A percentile compares a stretch with the other conserved stretches of the same genome.
These are phyloP conservation scores for Paramacrobiotus metropolitanus DNA, from an alignment of 1,140 invertebrate species.

Conservation along the genomic window DNA sequence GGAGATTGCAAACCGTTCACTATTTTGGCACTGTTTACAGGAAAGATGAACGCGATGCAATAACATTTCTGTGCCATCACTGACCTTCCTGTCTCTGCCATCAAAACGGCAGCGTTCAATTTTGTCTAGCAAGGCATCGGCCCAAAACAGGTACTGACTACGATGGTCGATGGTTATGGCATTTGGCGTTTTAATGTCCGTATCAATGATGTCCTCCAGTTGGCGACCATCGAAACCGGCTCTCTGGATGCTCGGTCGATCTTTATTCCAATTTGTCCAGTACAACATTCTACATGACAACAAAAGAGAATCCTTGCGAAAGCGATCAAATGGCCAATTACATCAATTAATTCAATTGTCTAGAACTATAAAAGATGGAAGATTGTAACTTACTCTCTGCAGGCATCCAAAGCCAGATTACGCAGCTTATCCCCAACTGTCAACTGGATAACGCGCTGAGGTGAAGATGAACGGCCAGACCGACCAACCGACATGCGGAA, in stretches of 20 bases:
- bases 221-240: conserved; percentile 37
- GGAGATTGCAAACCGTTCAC: too few relatives aligned
- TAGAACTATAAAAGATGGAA: too few relatives aligned
- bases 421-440: conserved; percentile 45
- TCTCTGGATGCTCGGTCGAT: conserved; percentile 41
- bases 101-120: conserved; percentile 28
- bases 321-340: conserved; percentile 40
- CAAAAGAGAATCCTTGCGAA: not conserved
- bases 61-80: too few relatives aligned
- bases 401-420: conserved; percentile 36
- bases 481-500: conserved; percentile 24
- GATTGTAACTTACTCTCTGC: too few relatives aligned
- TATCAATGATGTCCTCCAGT: conserved; percentile 40
- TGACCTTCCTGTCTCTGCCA: conserved; percentile 21
- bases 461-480: conserved; percentile 9
- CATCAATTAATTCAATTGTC: too few relatives aligned
- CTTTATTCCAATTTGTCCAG: conserved; percentile 58
- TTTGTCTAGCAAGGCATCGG: conserved; percentile 28
- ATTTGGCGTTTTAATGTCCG: conserved; percentile 57
- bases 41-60: too few relatives aligned
- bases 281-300: conserved; percentile 33
- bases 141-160: conserved; percentile 37
- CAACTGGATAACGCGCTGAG: conserved; percentile 36
- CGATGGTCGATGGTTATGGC: conserved; percentile 45
- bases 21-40: too few relatives aligned